Evolutionary conservation across 2,797 vertebrate genomes (phyloP).

Genomic region (Masticophis lateralis): DNA sequence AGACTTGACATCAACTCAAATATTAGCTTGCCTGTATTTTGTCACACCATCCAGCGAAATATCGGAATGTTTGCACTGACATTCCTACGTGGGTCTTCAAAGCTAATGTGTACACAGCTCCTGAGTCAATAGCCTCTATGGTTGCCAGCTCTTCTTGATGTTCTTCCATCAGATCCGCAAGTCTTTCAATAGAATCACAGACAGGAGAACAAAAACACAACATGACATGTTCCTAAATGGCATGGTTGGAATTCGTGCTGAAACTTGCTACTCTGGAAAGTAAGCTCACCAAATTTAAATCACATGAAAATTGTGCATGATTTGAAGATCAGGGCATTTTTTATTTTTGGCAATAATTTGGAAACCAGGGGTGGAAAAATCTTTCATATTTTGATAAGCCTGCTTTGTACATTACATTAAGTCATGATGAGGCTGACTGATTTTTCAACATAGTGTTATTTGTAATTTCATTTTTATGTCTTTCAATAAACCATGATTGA

Average conservation of each 20-base stretch:
- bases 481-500: background rate
- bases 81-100: slow-evolving; percentile 81
- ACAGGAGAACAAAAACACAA: slow-evolving; percentile 1
- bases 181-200: slow-evolving; percentile 57
- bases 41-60: slow-evolving; percentile 83
- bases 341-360: background rate
- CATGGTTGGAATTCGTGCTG: background rate
- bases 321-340: background rate
- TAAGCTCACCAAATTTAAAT: background rate
- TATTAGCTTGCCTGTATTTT: slow-evolving; percentile 76
- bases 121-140: slow-evolving; percentile 77
- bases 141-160: slow-evolving; percentile 80
- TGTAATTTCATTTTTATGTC: background rate
- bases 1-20: background rate
- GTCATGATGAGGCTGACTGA: background rate
- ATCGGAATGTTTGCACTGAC: slow-evolving; percentile 82
- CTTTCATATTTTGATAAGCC: background rate
- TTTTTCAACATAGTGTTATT: background rate
- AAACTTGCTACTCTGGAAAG: background rate
- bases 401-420: background rate
- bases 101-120: slow-evolving; percentile 80
- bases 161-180: slow-evolving; percentile 80
- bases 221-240: background rate
- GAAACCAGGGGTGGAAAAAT: background rate
- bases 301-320: background rate